Evolutionary conservation across 2,113 vertebrate genomes (phyloP), one percentile per base, ranked within the genome.

Genomic region (Conger conger): DNA sequence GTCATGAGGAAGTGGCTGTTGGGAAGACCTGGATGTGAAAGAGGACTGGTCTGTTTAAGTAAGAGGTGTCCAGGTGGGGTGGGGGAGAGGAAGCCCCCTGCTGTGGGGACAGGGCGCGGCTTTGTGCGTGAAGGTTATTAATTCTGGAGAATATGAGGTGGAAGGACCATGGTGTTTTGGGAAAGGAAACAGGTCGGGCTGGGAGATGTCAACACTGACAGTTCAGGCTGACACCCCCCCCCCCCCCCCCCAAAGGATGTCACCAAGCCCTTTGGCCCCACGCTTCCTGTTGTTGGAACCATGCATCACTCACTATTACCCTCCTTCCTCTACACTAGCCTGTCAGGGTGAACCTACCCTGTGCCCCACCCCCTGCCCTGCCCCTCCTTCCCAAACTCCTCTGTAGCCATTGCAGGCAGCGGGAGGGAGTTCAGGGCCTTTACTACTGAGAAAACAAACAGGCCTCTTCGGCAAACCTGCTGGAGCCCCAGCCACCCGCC

Each of bases 221-320:
- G 63, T 27, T 37, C 30, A 42, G 63, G 50, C 30, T 80, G 45
- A 23, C 23, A 30, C 37, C 40, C 83, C 68, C 76, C 17, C 53
- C 84, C 79, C 83, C 83, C 87, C 60, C 82, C 63, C 73, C 82
- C 45, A 76, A 83, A 89, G 87, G 88, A 90, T 85, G 85, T 84
- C 84, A 77, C 42, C 82, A 77, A 84, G 79, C 60, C 82, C 76
- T 73, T 80, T 53, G 79, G 73, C 60, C 50, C 57, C 53, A 13
- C 80, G 60, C 27, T 88, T 89, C 85, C 85, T 91, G 89, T 87
- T 91, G 86, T 88, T 88, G 78, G 77, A 85, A 87, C 81, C 60
- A 57, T 83, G 63, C 83, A 79, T 79, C 68, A 9, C 82, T 85
- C 36, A 20, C 57, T 20, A 63, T 86, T 20, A 8, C 36, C 36